A percentile compares a stretch with the other conserved stretches of the same genome.
phyloP scores from a whole-genome alignment of 1,140 invertebrate species.

The Caenorhabditis brenneri region DNA sequence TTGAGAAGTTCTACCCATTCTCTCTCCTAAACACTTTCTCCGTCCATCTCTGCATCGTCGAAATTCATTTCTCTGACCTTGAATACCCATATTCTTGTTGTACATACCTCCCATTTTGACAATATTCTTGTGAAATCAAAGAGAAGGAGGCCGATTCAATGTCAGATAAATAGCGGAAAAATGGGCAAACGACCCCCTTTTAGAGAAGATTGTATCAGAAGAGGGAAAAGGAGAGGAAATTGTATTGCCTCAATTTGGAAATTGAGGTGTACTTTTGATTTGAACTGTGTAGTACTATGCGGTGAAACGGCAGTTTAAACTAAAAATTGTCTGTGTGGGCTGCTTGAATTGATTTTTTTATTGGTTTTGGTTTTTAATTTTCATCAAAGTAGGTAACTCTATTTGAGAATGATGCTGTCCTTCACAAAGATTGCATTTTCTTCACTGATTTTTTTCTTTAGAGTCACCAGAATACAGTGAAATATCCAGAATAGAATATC shows the following conservation, averaged over 20 bases:
- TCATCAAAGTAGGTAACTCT: too few species aligned
- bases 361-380: too few species aligned
- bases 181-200: neutral
- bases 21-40: too few species aligned
- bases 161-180: constrained; percentile 23
- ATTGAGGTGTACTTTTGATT: constrained; percentile 11
- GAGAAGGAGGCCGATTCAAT: neutral
- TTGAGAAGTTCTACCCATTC: too few species aligned
- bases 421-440: too few species aligned
- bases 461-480: too few species aligned
- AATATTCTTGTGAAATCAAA: too few species aligned
- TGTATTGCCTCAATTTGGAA: neutral
- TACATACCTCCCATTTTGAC: neutral
- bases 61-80: neutral
- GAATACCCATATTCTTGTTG: neutral
- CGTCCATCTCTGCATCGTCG: neutral
- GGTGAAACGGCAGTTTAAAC: neutral
- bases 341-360: too few species aligned
- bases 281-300: neutral
- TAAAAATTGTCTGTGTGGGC: too few species aligned
- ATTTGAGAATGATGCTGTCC: too few species aligned
- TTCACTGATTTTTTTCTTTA: too few species aligned
- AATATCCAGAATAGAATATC: too few species aligned
- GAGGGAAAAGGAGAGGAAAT: neutral
- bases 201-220: neutral